These are phyloP conservation scores for Lutjanus erythropterus DNA, from an alignment of 2,113 vertebrate genomes.

Conservation along the genomic window DNA sequence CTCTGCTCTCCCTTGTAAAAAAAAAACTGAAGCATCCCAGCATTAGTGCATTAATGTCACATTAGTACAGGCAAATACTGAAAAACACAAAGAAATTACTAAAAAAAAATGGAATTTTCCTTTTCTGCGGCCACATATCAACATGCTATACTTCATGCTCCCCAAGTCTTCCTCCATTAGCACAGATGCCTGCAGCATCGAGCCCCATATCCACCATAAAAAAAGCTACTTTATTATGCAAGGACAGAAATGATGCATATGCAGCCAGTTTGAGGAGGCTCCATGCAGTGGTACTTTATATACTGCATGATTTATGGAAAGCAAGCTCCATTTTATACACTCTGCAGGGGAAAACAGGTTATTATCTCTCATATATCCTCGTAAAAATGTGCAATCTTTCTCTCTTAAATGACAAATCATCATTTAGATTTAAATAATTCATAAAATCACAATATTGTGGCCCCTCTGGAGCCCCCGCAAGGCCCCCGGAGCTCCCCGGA, in stretches of 20 bases:
- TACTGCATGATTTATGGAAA: not conserved
- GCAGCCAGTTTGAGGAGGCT: constrained; percentile 26
- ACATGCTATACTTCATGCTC: not conserved
- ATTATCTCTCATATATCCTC: not conserved
- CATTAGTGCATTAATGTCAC: too few species aligned
- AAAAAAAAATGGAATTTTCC: too few species aligned
- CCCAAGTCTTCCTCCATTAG: not conserved
- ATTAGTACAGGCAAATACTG: not conserved
- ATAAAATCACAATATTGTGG: not conserved
- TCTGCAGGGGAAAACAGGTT: not conserved
- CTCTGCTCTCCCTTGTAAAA: too few species aligned
- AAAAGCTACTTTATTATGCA: constrained; percentile 47
- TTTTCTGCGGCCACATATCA: not conserved
- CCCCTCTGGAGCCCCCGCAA: not conserved
- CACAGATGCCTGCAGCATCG: constrained; percentile 21
- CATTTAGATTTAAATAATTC: not conserved
- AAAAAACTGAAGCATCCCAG: too few species aligned
- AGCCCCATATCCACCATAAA: constrained; percentile 14
- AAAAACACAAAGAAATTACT: too few species aligned
- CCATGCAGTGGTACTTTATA: not conserved
- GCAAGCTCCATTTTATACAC: not conserved
- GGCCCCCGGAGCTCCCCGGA: not conserved
- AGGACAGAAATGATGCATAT: constrained; percentile 37
- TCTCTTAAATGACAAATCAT: not conserved
- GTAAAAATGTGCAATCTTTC: not conserved